Base-by-base conservation (phyloP, 2,888 invertebrate species). In the Hofmannophila pseudospretella region DNA sequence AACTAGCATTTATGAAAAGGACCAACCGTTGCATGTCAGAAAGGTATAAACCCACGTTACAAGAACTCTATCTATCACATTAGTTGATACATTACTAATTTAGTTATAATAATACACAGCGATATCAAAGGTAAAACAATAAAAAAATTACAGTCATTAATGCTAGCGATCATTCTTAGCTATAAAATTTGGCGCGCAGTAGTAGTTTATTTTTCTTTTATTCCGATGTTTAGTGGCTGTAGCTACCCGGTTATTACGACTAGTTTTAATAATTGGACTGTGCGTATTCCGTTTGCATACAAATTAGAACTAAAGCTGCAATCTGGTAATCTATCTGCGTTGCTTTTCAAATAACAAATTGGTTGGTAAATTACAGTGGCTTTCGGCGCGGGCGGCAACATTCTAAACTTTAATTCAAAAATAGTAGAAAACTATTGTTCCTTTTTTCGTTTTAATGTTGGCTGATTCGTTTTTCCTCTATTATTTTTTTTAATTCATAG, bases 231-330 rank as follows among this genome's bases (percentile, higher is more conserved):
- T 51, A 49, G 51, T 49, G 36, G 49, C 45, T 41, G 47, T n/a
- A 16, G 16, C 49, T 47, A 61, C 56, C 57, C 51, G 40, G 56
- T 65, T 58, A 70, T 70, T 70, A 68, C 47, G 51, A 38, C 56
- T 58, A 56, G 57, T 64, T 58, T 45, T 39, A 42, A 34, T 67
- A 67, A 70, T 70, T 62, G 49, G 53, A 35, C 47, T 44, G 41
- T 42, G 38, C 35, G 23, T 9, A 13, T 31, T 19, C 16, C 26
- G 42, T 46, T 46, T 43, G 43, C 45, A 41, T 46, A 43, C 36
- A 31, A 37, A 41, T 43, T 34, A 31, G 41, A 38, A 38, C 22
- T 20, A 35, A 36, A 36, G 34, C 31, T 38, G 33, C 35, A 30
- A 40, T 41, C 38, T 41, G 25, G 35, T 43, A 43, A 40, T 43